These are phyloP conservation scores for Poecilia latipinna DNA, from an alignment of 2,113 vertebrate species.

Conservation along the genomic window DNA sequence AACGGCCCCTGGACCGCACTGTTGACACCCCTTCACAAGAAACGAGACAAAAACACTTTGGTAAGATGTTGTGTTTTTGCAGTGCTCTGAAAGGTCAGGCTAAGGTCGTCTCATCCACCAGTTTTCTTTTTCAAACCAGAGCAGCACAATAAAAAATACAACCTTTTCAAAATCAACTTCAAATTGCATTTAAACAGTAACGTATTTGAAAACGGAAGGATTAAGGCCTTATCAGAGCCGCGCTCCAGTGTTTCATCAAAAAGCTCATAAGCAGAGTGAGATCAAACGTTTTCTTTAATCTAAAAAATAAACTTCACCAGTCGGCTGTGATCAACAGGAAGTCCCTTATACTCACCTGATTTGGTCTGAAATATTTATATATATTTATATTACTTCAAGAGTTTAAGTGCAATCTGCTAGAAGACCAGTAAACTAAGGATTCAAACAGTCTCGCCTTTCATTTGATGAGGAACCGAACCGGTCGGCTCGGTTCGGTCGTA, in stretches of 20 bases:
- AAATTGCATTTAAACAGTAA: background rate
- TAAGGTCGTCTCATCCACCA: too few species aligned
- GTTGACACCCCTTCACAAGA: too few species aligned
- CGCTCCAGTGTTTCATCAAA: background rate
- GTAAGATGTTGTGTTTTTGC: too few species aligned
- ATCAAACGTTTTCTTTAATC: background rate
- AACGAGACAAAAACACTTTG: too few species aligned
- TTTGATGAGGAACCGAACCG: too few species aligned
- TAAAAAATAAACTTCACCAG: background rate
- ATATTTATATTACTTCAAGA: background rate
- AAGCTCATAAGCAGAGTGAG: background rate
- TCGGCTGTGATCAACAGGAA: background rate
- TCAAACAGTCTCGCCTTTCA: background rate
- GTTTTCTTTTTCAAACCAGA: background rate
- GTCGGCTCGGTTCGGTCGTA: background rate
- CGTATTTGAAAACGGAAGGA: background rate
- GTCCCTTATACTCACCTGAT: background rate
- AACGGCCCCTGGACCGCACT: too few species aligned
- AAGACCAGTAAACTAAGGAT: background rate
- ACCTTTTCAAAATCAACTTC: background rate
- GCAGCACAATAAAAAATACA: background rate
- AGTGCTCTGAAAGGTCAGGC: too few species aligned
- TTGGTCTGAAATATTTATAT: background rate
- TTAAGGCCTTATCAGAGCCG: background rate
- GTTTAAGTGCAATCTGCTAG: slow-evolving; percentile 29